Evolutionary conservation across 2,113 vertebrate genomes (phyloP).

Genomic region (Peucedramus taeniatus): DNA sequence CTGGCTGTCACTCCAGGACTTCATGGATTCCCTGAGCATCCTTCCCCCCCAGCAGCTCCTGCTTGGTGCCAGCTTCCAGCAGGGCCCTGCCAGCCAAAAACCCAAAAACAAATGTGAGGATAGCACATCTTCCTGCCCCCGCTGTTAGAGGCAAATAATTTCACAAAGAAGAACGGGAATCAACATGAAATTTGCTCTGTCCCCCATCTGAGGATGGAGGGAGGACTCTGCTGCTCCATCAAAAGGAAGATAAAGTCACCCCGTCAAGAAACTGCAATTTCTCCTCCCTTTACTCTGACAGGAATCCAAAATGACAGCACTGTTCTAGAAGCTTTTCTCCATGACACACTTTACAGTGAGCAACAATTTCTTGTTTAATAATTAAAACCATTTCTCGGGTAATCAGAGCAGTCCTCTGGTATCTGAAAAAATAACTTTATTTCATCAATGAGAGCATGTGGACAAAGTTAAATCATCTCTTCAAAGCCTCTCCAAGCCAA

Average conservation of each 20-base stretch:
- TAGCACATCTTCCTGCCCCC: background rate
- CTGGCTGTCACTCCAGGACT: slow-evolving; percentile 83
- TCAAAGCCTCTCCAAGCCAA: background rate
- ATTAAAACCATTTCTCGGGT: background rate
- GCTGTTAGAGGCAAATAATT: background rate
- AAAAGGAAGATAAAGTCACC: background rate
- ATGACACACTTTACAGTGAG: background rate
- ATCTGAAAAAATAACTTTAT: background rate
- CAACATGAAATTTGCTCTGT: background rate
- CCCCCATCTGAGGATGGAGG: background rate
- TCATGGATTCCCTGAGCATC: slow-evolving; percentile 84
- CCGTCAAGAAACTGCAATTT: background rate
- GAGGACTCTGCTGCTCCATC: background rate
- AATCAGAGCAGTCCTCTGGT: background rate
- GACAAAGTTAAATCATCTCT: background rate
- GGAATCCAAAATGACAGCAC: background rate
- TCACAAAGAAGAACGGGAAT: background rate
- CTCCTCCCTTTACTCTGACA: background rate
- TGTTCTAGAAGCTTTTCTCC: background rate
- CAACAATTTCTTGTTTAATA: background rate
- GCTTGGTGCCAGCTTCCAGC: background rate
- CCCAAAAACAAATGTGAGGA: background rate
- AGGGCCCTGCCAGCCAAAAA: background rate
- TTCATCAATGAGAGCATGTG: background rate
- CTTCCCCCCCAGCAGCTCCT: background rate